Base-by-base conservation (phyloP, 2,888 invertebrate species). In the Uropetala carovei region DNA sequence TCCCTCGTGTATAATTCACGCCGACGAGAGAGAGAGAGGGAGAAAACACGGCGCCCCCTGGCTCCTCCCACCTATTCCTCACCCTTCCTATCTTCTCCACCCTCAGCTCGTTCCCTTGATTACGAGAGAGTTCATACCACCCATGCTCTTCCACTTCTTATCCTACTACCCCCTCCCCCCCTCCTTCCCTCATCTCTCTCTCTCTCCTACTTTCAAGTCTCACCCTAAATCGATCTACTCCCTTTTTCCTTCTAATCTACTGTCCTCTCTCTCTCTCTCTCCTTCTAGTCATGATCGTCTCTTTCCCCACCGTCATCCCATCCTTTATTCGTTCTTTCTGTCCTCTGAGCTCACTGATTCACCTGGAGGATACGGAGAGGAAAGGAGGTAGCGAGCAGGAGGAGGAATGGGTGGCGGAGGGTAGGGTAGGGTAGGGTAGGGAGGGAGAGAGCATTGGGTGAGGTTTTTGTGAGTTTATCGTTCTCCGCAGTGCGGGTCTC, bases 1-100 rank as follows among this genome's bases (percentile, higher is more conserved):
- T 22, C 68, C 57, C 81, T 84, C 92, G 92, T 83, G 89, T 89
- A 89, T 89, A 89, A 89, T 89, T 89, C 89, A 89, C 89, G 89
- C 64, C 89, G 89, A 18, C 89, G n/a, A 27, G 60, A 64, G 27
- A 64, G 59, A 30, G 30, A 59, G 16, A 30, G 64, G 84, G 59
- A 60, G 58, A 59, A 30, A 60, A 60, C 30, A 56, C 64, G 43
- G 16, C 30, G n/a, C 86, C 59, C 22, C 85, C 27, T 27, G 56
- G 22, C 85, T 27, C 59, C 85, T 85, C 59, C 58, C 86, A 58
- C 57, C 86, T 7, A 27, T 60, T 60, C 22, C 86, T 60, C 86
- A 14, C 30, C 60, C 85, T 60, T 30, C 64, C 30, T 30, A 58
- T 22, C 86, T 59, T 57, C 86, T 9, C 10, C 85, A 57, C 59